Evolutionary conservation across 2,113 vertebrate species (phyloP).

Genomic region (Sphyrna mokarran): DNA sequence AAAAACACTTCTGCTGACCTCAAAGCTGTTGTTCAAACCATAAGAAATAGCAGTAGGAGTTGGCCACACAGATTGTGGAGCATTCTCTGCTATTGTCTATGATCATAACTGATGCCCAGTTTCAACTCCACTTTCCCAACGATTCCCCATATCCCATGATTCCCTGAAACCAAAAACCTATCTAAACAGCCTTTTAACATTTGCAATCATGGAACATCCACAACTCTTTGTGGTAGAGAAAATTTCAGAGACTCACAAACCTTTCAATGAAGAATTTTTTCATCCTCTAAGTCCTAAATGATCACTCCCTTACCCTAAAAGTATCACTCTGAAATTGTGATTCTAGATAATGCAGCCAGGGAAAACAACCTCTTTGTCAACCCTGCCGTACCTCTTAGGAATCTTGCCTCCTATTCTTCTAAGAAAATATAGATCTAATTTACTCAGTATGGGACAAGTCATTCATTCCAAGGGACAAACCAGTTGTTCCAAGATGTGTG

Average conservation of each 20-base stretch:
- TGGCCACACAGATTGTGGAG: not conserved
- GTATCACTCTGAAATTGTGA: too few species aligned
- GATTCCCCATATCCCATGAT: not conserved
- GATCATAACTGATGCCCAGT: not conserved
- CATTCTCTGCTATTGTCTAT: not conserved
- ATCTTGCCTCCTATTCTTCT: too few species aligned
- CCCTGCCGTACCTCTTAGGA: too few species aligned
- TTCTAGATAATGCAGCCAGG: too few species aligned
- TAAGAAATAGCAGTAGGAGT: not conserved
- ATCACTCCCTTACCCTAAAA: too few species aligned
- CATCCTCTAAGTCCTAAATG: too few species aligned
- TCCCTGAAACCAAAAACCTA: not conserved
- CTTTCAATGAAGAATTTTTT: too few species aligned
- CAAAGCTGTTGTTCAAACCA: not conserved
- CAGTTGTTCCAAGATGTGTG: too few species aligned
- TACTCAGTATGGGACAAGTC: too few species aligned
- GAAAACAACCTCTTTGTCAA: too few species aligned
- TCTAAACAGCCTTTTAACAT: not conserved
- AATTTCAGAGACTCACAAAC: not conserved
- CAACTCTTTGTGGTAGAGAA: not conserved
- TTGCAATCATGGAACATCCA: not conserved
- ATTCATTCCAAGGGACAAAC: too few species aligned
- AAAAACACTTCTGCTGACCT: not conserved
- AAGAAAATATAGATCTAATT: too few species aligned
- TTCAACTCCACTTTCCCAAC: not conserved